A percentile compares a stretch with the other conserved stretches of the same genome.
Conservation (phyloP, 2,797 vertebrate genomes). For the Tenualosa ilisha region DNA sequence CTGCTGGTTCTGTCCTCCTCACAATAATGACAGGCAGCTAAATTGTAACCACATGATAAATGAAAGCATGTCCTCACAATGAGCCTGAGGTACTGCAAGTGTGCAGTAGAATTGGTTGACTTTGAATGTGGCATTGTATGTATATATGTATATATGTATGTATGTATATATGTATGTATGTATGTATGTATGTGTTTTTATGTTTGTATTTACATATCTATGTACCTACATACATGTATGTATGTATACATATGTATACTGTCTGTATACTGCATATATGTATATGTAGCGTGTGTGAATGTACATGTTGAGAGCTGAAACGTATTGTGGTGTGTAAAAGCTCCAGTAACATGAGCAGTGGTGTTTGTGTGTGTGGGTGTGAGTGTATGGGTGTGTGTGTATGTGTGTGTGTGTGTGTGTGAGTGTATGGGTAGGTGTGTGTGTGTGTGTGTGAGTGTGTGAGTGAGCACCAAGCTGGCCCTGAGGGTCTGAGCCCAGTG, state of each 20-base stretch:
- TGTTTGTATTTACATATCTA: neutral
- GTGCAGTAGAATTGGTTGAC: neutral
- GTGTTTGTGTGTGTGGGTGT: too few relatives aligned
- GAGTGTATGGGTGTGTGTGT: neutral
- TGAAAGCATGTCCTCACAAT: neutral
- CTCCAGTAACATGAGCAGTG: slow-evolving; percentile 46
- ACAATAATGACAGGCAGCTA: neutral
- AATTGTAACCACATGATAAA: neutral
- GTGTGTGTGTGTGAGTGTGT: slow-evolving; percentile 10
- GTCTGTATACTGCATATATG: too few relatives aligned
- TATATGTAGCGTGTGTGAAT: slow-evolving; percentile 33
- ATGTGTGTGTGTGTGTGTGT: slow-evolving; percentile 2
- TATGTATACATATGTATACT: neutral
- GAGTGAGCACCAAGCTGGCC: neutral
- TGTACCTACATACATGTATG: neutral
- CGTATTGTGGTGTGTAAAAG: slow-evolving; percentile 26
- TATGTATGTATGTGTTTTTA: neutral
- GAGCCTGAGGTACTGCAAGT: neutral
- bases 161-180: neutral
- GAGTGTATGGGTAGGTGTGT: neutral
- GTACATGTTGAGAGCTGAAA: slow-evolving; percentile 5
- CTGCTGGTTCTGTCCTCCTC: neutral
- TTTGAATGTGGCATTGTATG: neutral
- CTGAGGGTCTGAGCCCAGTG: neutral
- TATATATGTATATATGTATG: neutral